phyloP scores from a whole-genome alignment of 2,113 vertebrate species.

The Scopus umbretta region DNA sequence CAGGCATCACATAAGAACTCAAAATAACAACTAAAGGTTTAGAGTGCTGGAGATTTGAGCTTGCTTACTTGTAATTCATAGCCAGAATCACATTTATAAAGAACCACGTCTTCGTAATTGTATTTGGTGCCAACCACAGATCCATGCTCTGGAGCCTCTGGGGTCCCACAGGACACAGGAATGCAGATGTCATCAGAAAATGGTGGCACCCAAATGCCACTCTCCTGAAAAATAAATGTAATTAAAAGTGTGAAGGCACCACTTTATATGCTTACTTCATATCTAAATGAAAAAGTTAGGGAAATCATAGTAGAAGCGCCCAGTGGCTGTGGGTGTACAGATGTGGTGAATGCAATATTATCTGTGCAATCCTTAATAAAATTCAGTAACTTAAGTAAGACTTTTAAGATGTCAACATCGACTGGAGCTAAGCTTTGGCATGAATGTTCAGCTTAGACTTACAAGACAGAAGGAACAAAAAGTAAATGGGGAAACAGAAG shows the following conservation, averaged over 20 bases:
- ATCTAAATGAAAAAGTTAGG: neutral
- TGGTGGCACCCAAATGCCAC: constrained; percentile 84
- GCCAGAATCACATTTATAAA: constrained; percentile 86
- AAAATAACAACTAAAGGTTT: neutral
- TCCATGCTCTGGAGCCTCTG: constrained; percentile 78
- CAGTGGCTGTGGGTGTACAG: neutral
- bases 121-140: constrained; percentile 76
- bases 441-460: neutral
- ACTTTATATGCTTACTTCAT: neutral
- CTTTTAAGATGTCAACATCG: neutral
- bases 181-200: constrained; percentile 81
- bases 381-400: neutral
- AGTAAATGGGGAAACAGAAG: neutral
- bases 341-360: neutral
- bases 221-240: constrained; percentile 65
- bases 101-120: constrained; percentile 77
- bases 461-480: neutral
- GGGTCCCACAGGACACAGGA: constrained; percentile 82
- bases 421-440: neutral
- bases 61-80: constrained; percentile 86
- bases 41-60: neutral
- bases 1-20: neutral
- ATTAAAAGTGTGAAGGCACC: neutral
- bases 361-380: neutral
- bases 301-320: neutral